Conservation (phyloP, 2,888 invertebrate species). For the Abrostola tripartita region DNA sequence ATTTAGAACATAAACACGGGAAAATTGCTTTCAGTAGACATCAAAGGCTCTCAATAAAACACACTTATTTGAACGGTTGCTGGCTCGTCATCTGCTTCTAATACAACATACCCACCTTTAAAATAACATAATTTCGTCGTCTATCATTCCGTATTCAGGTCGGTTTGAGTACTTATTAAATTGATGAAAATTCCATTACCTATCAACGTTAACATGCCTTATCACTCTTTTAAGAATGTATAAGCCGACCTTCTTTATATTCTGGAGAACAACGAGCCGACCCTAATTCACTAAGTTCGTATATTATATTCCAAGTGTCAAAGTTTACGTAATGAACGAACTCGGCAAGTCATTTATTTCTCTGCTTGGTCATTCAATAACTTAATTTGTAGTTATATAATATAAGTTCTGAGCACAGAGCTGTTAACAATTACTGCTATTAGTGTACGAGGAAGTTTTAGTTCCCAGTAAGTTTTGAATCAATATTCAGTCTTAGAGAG, state of each 20-base stretch:
- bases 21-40: constrained; percentile 77
- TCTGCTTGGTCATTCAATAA: constrained; percentile 6
- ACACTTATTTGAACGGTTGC: constrained; percentile 76
- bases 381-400: constrained; percentile 4
- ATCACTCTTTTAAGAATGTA: constrained; percentile 40
- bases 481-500: constrained; percentile 8
- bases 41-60: constrained; percentile 81
- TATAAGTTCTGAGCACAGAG: constrained; percentile 1
- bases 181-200: constrained; percentile 56
- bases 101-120: constrained; percentile 72
- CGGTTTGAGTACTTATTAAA: constrained; percentile 48
- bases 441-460: constrained; percentile 1
- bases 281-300: constrained; percentile 7
- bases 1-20: constrained; percentile 72
- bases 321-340: constrained; percentile 7
- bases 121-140: constrained; percentile 71
- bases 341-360: constrained; percentile 6
- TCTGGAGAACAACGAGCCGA: not conserved
- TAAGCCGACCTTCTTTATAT: constrained; percentile 10
- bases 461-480: constrained; percentile 7
- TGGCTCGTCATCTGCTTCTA: constrained; percentile 75
- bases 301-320: constrained; percentile 7
- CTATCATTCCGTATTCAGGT: constrained; percentile 65
- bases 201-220: constrained; percentile 41
- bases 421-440: constrained; percentile 6